Conservation (phyloP, 2,888 invertebrate genomes). For the Tyria jacobaeae region DNA sequence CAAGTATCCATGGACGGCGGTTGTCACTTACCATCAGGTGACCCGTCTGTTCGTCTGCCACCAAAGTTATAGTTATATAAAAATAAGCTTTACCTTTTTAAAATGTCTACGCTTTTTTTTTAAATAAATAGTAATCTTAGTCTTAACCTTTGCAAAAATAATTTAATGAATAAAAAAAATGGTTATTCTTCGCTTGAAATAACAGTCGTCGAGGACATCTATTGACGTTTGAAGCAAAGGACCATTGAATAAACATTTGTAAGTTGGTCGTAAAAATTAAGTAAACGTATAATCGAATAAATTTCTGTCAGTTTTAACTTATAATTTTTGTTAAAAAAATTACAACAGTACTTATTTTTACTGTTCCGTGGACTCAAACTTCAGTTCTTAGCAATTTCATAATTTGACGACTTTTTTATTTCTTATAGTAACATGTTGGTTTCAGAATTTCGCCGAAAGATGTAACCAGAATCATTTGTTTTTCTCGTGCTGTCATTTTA, state of each 20-base stretch:
- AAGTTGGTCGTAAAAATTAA: background rate
- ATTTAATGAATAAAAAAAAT: slow-evolving; percentile 27
- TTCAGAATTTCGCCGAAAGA: too few relatives aligned
- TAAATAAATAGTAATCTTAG: background rate
- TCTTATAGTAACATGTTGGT: too few relatives aligned
- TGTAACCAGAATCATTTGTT: too few relatives aligned
- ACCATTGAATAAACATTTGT: background rate
- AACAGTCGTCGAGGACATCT: slow-evolving; percentile 44
- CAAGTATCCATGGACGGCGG: too few relatives aligned
- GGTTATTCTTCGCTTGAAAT: slow-evolving; percentile 44
- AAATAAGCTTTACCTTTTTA: too few relatives aligned
- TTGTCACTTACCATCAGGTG: too few relatives aligned
- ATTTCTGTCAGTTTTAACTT: background rate
- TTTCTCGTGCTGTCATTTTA: too few relatives aligned
- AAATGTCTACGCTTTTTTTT: background rate
- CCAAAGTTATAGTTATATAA: too few relatives aligned
- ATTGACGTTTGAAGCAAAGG: slow-evolving; percentile 26
- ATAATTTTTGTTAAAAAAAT: too few relatives aligned
- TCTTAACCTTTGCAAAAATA: background rate
- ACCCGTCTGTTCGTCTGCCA: too few relatives aligned
- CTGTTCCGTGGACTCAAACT: background rate
- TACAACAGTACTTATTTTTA: background rate
- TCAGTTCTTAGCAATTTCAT: background rate
- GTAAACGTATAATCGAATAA: background rate
- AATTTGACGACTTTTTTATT: background rate